Base-by-base conservation (phyloP, 2,113 vertebrate species). In the Pseudorasbora parva region DNA sequence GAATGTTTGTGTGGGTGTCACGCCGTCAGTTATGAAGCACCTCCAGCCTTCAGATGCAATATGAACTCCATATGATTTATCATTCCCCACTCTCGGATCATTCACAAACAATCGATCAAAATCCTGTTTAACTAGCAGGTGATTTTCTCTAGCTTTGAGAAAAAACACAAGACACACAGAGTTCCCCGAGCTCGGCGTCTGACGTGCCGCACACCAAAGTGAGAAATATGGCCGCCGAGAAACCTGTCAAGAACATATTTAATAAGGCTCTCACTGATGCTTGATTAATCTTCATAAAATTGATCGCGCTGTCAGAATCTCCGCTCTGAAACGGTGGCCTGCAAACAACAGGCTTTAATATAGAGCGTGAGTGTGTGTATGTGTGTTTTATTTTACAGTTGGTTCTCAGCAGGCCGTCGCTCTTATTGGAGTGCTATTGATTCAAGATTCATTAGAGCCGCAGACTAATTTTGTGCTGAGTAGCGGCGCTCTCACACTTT, bases 371-470 rank as follows among this genome's bases (percentile, higher is more conserved):
- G 56, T 14, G n/a, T 23, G 30, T 72, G 57, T 62, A 12, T 73
- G 82, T 62, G 76, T 83, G 76, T 69, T 64, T 62, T 68, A 59
- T 79, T 72, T 19, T 85, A 43, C 66, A 78, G 43, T 66, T 83
- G 75, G 51, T 60, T 83, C 66, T 30, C 81, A 75, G 66, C 81
- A 74, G 72, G 79, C 54, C 21, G 41, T 15, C 45, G 30, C 33
- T 81, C 41, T 86, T 82, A 82, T 86, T 82, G 66, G 72, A 84
- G 33, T 84, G 79, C n/a, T 88, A 88, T 88, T 88, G 85, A 88
- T 88, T 86, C 27, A 56, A 64, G 47, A 86, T 78, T 82, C 78
- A 84, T 84, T 88, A 78, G 66, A 86, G 49, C n/a, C 54, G 37
- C 57, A 54, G 82, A 78, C 73, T 88, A 57, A 82, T 82, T 86